Evolutionary conservation across 2,888 invertebrate species (phyloP).

Genomic region (Drosophila trichaetosa): DNA sequence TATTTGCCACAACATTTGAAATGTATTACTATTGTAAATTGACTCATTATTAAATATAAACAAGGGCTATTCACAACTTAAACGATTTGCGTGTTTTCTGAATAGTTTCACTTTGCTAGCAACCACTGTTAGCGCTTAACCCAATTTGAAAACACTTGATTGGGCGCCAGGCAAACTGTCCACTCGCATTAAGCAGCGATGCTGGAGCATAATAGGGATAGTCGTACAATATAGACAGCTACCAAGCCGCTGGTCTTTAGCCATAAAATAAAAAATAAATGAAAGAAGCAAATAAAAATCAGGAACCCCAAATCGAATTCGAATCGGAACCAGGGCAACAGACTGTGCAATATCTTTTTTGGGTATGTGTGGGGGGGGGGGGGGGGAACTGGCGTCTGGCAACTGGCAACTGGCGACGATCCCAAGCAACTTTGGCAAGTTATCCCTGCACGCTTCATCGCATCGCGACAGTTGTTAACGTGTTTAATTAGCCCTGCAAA

Average conservation of each 20-base stretch:
- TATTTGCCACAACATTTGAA: neutral
- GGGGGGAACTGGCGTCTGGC: conserved; percentile 52
- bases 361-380: neutral
- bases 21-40: neutral
- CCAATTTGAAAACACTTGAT: conserved; percentile 82
- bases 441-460: conserved; percentile 75
- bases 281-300: conserved; percentile 41
- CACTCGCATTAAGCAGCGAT: conserved; percentile 65
- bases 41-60: neutral
- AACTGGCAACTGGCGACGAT: conserved; percentile 57
- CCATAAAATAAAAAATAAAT: conserved; percentile 22
- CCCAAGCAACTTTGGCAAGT: conserved; percentile 62
- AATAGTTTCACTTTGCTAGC: neutral
- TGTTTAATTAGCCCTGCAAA: conserved; percentile 81
- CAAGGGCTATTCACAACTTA: neutral
- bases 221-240: conserved; percentile 69
- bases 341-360: conserved; percentile 40
- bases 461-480: conserved; percentile 80
- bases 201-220: conserved; percentile 32
- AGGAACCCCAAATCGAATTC: conserved; percentile 24
- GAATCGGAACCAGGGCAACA: conserved; percentile 57
- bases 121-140: conserved; percentile 50
- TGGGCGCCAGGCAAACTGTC: conserved; percentile 82
- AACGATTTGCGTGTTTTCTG: neutral
- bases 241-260: conserved; percentile 80